Evolutionary conservation across 2,888 invertebrate species (phyloP), one percentile per base, ranked within the genome.

Genomic region (Callimorpha dominula): DNA sequence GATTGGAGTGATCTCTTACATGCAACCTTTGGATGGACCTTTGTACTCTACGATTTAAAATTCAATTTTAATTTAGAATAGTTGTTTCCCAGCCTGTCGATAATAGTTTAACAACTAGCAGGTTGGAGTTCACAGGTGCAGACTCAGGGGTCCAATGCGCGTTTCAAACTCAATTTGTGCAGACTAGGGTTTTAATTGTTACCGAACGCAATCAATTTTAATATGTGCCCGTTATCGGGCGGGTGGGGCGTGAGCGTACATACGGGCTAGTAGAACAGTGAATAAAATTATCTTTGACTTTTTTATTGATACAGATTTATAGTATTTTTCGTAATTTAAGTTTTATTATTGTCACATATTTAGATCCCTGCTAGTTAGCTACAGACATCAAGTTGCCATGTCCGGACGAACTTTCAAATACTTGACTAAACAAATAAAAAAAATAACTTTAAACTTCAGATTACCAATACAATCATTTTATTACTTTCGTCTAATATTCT

Each of bases 191-290:
- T 89, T 87, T 87, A 87, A 89, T 88, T 89, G 88, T 88, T 87
- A 83, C 87, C 83, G 78, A 84, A 87, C 78, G 85, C 88, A 89
- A 90, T 90, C 90, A 90, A 90, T 90, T 90, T 89, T 89, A 88
- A 90, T 90, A 88, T 86, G 81, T 85, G 80, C 82, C 73, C 81
- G 80, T 76, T 80, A 78, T 80, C 81, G 80, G 6, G 78, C 71
- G 70, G 65, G 54, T 73, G 75, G 76, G 78, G 68, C 76, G 70
- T 57, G 63, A 63, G 70, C 77, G 71, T 73, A 86, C 84, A 80
- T 77, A 85, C 78, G 68, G 81, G 14, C 15, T 17, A 7, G 9
- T 14, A 72, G 82, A 70, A 78, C 64, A 65, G 57, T 64, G 64
- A 78, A 75, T 64, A 42, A 46, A 9, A 4, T 14, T 52, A 52